Percentiles rank a stretch among this genome's conserved stretches.
phyloP scores from a whole-genome alignment of 2,797 vertebrate genomes.

The Eremophila alpestris region DNA sequence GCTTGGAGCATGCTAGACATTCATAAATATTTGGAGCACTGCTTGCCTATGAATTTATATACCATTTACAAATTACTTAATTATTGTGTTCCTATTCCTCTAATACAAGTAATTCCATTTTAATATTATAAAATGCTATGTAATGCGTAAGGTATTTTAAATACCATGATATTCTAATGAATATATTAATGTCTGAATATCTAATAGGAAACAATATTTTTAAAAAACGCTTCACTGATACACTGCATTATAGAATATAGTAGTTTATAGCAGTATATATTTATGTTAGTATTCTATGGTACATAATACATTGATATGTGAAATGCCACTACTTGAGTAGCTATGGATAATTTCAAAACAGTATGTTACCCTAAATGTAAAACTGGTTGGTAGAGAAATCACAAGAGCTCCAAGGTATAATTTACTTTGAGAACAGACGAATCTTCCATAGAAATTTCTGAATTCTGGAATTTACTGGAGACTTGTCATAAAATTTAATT shows the following conservation, averaged over 20 bases:
- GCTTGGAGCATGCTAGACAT: background rate
- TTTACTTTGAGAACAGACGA: background rate
- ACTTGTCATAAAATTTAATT: background rate
- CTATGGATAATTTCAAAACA: background rate
- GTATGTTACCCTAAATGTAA: background rate
- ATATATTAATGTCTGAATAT: background rate
- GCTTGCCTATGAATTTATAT: background rate
- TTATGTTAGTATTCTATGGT: background rate
- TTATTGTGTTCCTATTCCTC: background rate
- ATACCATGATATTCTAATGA: background rate
- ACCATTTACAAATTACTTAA: background rate
- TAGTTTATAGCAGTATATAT: background rate
- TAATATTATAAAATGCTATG: background rate
- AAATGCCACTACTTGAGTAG: background rate
- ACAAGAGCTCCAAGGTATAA: background rate
- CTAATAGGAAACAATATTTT: background rate
- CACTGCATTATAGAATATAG: background rate
- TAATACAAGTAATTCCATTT: background rate
- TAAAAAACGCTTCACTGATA: background rate
- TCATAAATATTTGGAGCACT: background rate
- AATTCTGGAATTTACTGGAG: background rate
- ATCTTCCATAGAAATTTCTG: background rate
- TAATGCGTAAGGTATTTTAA: background rate
- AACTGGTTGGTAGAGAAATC: background rate
- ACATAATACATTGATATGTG: background rate